A percentile compares a stretch with the other conserved stretches of the same genome.
These are phyloP conservation scores for Carpatolechia fugitivella DNA, from an alignment of 2,888 invertebrate species.

Conservation along the genomic window DNA sequence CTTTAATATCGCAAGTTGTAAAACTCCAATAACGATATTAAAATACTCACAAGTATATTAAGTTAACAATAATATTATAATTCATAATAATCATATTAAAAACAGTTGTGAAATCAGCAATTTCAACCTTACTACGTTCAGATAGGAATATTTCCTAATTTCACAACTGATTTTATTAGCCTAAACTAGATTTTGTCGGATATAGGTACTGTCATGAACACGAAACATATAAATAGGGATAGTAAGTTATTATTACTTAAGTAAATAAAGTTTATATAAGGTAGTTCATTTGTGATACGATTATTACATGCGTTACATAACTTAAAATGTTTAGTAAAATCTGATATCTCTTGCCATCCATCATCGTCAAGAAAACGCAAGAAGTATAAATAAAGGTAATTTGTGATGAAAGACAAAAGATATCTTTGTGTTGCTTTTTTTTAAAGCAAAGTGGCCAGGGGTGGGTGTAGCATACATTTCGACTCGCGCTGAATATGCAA, in stretches of 20 bases:
- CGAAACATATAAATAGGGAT: slow-evolving; percentile 18
- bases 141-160: slow-evolving; percentile 19
- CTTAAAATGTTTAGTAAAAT: neutral
- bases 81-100: slow-evolving; percentile 10
- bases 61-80: neutral
- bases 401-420: neutral
- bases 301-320: neutral
- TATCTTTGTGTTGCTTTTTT: neutral
- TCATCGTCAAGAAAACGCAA: too few species aligned
- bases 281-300: slow-evolving; percentile 13
- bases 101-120: slow-evolving; percentile 25
- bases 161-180: slow-evolving; percentile 20
- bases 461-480: slow-evolving; percentile 46
- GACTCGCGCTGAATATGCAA: neutral
- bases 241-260: slow-evolving; percentile 11
- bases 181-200: slow-evolving; percentile 12
- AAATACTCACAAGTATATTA: neutral
- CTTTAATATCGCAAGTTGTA: neutral
- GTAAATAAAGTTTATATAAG: slow-evolving; percentile 11
- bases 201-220: slow-evolving; percentile 20
- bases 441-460: slow-evolving; percentile 58
- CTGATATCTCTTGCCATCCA: neutral
- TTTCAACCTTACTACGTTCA: slow-evolving; percentile 7
- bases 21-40: neutral
- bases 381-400: too few species aligned